phyloP scores from a whole-genome alignment of 2,888 invertebrate genomes.

The Alsophila aescularia region DNA sequence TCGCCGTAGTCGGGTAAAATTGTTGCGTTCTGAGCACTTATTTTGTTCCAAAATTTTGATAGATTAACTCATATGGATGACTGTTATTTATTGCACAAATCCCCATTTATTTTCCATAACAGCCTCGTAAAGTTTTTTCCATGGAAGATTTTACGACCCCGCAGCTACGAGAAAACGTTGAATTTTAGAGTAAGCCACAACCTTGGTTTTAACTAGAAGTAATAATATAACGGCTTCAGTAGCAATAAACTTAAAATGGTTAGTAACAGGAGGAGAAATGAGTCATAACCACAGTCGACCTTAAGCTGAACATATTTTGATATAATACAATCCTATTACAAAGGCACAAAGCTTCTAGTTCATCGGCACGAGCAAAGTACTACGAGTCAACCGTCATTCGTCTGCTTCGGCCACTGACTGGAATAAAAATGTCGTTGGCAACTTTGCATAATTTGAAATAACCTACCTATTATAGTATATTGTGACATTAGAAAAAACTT shows the following conservation, averaged over 20 bases:
- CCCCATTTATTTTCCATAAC: constrained; percentile 9
- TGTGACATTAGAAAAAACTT: too few relatives aligned
- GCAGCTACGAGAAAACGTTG: constrained; percentile 22
- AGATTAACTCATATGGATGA: not conserved
- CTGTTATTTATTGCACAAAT: constrained; percentile 12
- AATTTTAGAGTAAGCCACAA: constrained; percentile 31
- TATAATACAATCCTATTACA: constrained; percentile 25
- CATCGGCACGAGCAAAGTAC: constrained; percentile 21
- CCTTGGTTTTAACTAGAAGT: constrained; percentile 23
- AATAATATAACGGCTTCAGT: constrained; percentile 36
- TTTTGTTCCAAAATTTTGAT: not conserved
- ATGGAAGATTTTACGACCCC: constrained; percentile 20
- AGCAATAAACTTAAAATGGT: constrained; percentile 35
- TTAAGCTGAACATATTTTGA: constrained; percentile 18
- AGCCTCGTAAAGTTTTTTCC: constrained; percentile 29
- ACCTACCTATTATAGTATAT: too few relatives aligned
- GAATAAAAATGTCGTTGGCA: constrained; percentile 22
- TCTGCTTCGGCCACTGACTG: constrained; percentile 32
- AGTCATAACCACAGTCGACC: constrained; percentile 31
- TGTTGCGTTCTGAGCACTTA: not conserved
- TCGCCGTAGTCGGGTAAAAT: too few relatives aligned
- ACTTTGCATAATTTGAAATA: constrained; percentile 27
- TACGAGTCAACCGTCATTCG: constrained; percentile 21
- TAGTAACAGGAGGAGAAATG: constrained; percentile 35
- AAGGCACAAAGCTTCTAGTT: constrained; percentile 27